Conservation (phyloP, 2,113 vertebrate genomes). For the Columba janthina region DNA sequence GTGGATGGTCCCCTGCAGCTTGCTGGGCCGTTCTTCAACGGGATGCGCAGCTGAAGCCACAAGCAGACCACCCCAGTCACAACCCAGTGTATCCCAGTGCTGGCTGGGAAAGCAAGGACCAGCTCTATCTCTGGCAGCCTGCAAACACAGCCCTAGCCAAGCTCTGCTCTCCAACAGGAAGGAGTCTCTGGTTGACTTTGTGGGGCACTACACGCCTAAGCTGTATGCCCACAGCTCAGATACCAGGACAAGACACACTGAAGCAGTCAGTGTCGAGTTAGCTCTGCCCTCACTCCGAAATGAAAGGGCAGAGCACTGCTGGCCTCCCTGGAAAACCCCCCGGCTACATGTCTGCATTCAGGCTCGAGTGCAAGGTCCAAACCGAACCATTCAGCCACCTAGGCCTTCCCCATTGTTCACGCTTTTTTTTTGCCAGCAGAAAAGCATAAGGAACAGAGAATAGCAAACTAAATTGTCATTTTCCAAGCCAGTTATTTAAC, state of each 20-base stretch:
- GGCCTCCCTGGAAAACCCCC: background rate
- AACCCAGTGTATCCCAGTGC: background rate
- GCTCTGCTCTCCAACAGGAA: background rate
- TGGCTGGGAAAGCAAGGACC: background rate
- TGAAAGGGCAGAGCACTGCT: background rate
- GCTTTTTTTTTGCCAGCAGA: background rate
- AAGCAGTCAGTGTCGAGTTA: background rate
- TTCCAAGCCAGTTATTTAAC: background rate
- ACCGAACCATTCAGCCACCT: rapidly evolving
- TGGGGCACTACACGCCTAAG: background rate
- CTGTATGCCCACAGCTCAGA: rapidly evolving
- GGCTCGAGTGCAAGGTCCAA: background rate
- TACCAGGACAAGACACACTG: background rate
- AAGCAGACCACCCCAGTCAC: background rate
- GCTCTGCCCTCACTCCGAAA: background rate
- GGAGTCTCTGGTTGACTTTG: background rate
- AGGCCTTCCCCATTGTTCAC: rapidly evolving
- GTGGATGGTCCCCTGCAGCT: background rate
- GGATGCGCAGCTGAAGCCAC: background rate
- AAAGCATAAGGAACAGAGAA: background rate
- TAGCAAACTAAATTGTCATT: rapidly evolving
- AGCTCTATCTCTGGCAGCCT: background rate
- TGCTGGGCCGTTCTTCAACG: background rate
- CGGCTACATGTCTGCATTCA: background rate
- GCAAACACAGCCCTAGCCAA: background rate